phyloP scores from a whole-genome alignment of 2,888 invertebrate species.

The Cenopis cana region DNA sequence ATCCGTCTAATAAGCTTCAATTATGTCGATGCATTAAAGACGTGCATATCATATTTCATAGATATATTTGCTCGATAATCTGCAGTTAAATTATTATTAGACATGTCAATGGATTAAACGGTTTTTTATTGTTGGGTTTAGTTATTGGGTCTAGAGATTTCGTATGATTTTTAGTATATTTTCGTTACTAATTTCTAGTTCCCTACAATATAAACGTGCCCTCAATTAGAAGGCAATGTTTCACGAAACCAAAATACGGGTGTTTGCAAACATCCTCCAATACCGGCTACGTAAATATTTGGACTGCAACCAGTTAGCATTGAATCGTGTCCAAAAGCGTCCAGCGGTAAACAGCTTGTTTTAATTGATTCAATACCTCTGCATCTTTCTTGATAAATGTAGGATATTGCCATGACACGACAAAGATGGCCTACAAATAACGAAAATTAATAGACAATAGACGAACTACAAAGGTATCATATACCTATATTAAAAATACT shows the following conservation, averaged over 20 bases:
- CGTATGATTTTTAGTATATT: background rate
- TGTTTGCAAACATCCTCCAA: constrained; percentile 42
- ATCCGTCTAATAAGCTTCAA: background rate
- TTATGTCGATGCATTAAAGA: background rate
- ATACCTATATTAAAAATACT: too few relatives aligned
- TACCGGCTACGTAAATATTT: constrained; percentile 38
- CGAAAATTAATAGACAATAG: background rate
- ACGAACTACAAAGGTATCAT: too few relatives aligned
- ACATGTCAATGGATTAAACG: background rate
- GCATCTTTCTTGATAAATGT: constrained; percentile 22
- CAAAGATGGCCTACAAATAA: background rate
- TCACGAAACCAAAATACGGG: constrained; percentile 33
- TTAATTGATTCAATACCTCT: constrained; percentile 33
- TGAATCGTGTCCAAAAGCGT: constrained; percentile 42
- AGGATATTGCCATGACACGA: background rate
- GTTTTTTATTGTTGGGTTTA: background rate
- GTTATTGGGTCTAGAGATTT: background rate
- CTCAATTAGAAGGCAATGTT: constrained; percentile 1
- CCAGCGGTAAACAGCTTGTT: constrained; percentile 39
- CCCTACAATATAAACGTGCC: background rate
- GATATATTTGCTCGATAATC: background rate
- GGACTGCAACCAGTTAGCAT: constrained; percentile 41
- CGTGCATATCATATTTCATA: background rate
- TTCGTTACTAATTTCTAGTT: background rate
- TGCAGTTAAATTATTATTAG: background rate